These are phyloP conservation scores for Trissoscelio sp. DNA, from an alignment of 2,888 invertebrate species.

Conservation along the genomic window DNA sequence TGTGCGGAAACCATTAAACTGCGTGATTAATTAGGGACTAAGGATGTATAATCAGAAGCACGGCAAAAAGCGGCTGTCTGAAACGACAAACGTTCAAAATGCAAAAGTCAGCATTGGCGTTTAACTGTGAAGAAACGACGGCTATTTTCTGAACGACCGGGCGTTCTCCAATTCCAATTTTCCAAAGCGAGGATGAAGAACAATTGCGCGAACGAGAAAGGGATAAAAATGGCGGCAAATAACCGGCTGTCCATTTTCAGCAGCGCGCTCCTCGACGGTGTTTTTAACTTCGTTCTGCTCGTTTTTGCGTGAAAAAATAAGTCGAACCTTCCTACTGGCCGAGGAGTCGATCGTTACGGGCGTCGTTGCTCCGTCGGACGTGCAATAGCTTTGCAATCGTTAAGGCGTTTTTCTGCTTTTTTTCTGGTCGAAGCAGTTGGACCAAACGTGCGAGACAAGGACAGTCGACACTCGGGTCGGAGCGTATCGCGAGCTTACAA, in stretches of 20 bases:
- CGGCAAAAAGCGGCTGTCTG: neutral
- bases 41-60: constrained; percentile 3
- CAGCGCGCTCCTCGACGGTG: constrained; percentile 23
- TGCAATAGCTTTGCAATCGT: constrained; percentile 59
- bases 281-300: constrained; percentile 51
- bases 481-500: constrained; percentile 54
- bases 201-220: constrained; percentile 53
- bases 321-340: constrained; percentile 48
- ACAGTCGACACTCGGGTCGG: neutral
- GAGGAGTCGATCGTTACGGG: constrained; percentile 57
- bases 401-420: constrained; percentile 54
- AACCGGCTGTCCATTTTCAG: constrained; percentile 60
- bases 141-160: constrained; percentile 46
- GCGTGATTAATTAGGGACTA: constrained; percentile 17
- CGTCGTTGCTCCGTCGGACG: constrained; percentile 52
- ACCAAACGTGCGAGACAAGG: constrained; percentile 13
- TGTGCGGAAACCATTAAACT: neutral
- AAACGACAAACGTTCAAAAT: constrained; percentile 30
- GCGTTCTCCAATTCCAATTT: constrained; percentile 55
- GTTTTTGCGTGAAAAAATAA: constrained; percentile 61
- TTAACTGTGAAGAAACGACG: constrained; percentile 24
- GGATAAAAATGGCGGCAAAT: constrained; percentile 58
- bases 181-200: constrained; percentile 36
- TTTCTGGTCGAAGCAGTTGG: constrained; percentile 36
- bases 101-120: constrained; percentile 20